A percentile compares a stretch with the other conserved stretches of the same genome.
Conservation (phyloP, 1,140 invertebrate species). For the Littorina saxatilis region DNA sequence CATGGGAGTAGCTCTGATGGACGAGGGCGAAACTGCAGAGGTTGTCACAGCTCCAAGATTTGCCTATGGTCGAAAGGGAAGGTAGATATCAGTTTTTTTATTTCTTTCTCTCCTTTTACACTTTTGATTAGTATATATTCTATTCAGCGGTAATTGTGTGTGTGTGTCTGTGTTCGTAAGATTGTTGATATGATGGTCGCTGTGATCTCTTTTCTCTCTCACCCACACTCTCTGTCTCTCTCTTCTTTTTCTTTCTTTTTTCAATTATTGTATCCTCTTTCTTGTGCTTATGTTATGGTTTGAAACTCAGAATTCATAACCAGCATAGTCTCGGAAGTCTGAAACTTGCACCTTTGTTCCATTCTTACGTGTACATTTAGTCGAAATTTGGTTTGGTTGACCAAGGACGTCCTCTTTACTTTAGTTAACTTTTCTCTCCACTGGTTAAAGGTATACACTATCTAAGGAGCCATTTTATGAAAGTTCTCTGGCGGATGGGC, state of each 20-base stretch:
- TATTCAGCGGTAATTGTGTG: conserved; percentile 2
- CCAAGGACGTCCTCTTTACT: too few relatives aligned
- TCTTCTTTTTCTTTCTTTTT: too few relatives aligned
- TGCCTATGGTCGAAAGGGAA: conserved; percentile 72
- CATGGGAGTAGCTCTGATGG: conserved; percentile 89
- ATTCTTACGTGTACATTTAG: too few relatives aligned
- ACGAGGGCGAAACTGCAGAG: conserved; percentile 84
- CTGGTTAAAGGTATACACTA: too few relatives aligned
- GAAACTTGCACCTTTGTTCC: too few relatives aligned
- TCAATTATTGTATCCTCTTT: background rate
- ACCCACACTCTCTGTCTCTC: too few relatives aligned
- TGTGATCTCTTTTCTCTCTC: background rate
- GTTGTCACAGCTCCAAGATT: conserved; percentile 81
- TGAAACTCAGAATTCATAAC: background rate
- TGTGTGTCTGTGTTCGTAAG: conserved; percentile 2
- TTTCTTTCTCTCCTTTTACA: conserved; percentile 7
- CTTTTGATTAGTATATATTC: background rate
- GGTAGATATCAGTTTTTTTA: conserved; percentile 52
- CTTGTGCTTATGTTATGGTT: background rate
- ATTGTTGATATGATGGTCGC: background rate
- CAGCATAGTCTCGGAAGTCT: too few relatives aligned
- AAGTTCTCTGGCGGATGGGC: too few relatives aligned
- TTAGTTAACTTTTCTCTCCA: too few relatives aligned
- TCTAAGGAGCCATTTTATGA: too few relatives aligned
- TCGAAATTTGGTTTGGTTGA: too few relatives aligned